Evolutionary conservation across 2,888 invertebrate species (phyloP).

Genomic region (Teleogryllus oceanicus): DNA sequence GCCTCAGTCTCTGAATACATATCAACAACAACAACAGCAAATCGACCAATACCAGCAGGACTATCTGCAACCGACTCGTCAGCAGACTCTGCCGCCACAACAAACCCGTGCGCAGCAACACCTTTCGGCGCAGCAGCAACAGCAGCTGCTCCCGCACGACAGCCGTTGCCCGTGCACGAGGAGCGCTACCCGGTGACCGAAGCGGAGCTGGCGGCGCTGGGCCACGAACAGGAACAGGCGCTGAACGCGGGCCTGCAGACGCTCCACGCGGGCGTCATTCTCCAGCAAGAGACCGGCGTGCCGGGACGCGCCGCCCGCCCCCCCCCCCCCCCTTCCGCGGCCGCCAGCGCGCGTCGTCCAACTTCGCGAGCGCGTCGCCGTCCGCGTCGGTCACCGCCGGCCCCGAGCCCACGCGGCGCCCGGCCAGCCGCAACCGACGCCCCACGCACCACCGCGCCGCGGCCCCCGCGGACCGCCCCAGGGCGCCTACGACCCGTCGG

Average conservation of each 20-base stretch:
- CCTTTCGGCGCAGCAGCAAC: not conserved
- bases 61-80: not conserved
- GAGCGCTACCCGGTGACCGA: constrained; percentile 18
- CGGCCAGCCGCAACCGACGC: not conserved
- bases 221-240: constrained; percentile 11
- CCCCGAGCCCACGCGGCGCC: not conserved
- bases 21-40: constrained; percentile 18
- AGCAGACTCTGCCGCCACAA: constrained; percentile 11
- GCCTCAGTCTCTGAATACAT: not conserved
- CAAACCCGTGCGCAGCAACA: not conserved
- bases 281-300: constrained; percentile 35
- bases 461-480: constrained; percentile 26
- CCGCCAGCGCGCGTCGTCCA: constrained; percentile 30
- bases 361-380: constrained; percentile 35
- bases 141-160: not conserved
- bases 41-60: not conserved
- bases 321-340: constrained; percentile 32
- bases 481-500: too few species aligned
- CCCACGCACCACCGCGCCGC: not conserved
- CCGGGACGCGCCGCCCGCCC: constrained; percentile 41
- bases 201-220: not conserved
- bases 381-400: not conserved
- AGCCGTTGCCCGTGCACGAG: constrained; percentile 3
- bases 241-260: constrained; percentile 20
- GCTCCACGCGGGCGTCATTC: not conserved